Conservation (phyloP, 2,888 invertebrate species). For the Thera obeliscata region DNA sequence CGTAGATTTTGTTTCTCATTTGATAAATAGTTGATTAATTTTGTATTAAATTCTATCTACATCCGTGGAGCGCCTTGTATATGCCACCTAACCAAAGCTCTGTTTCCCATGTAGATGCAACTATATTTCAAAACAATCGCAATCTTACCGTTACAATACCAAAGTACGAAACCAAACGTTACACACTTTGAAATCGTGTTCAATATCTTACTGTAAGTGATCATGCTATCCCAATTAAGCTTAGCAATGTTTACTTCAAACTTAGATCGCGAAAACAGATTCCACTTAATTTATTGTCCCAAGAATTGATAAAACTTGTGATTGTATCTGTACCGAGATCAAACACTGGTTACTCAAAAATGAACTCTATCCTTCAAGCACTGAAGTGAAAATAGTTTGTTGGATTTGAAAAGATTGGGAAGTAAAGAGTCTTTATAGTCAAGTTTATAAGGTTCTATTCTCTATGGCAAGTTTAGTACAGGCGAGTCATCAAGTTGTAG, state of each 20-base stretch:
- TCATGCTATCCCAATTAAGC: conserved; percentile 46
- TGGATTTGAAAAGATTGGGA: conserved; percentile 7
- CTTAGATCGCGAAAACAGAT: conserved; percentile 41
- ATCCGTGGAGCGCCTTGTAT: too few relatives aligned
- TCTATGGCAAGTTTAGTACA: conserved; percentile 4
- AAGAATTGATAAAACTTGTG: conserved; percentile 44
- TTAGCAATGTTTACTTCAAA: conserved; percentile 45
- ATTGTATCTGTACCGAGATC: conserved; percentile 40
- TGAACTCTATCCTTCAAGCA: conserved; percentile 4
- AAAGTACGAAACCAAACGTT: conserved; percentile 18
- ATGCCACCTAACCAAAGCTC: neutral
- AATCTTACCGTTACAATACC: neutral
- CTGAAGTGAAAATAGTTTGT: conserved; percentile 14
- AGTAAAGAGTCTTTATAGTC: conserved; percentile 14
- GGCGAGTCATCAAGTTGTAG: conserved; percentile 19
- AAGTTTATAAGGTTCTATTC: conserved; percentile 10
- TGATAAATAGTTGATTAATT: too few relatives aligned
- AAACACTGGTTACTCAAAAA: conserved; percentile 6
- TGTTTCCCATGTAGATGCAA: neutral
- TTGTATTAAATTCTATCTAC: too few relatives aligned
- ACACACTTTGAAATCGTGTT: conserved; percentile 38
- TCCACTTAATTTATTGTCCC: conserved; percentile 44
- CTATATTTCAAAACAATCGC: neutral
- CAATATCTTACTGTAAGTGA: conserved; percentile 40
- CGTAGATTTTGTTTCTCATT: too few relatives aligned